These are phyloP conservation scores for Drosophila leonis DNA, from an alignment of 2,888 invertebrate genomes.

Conservation along the genomic window DNA sequence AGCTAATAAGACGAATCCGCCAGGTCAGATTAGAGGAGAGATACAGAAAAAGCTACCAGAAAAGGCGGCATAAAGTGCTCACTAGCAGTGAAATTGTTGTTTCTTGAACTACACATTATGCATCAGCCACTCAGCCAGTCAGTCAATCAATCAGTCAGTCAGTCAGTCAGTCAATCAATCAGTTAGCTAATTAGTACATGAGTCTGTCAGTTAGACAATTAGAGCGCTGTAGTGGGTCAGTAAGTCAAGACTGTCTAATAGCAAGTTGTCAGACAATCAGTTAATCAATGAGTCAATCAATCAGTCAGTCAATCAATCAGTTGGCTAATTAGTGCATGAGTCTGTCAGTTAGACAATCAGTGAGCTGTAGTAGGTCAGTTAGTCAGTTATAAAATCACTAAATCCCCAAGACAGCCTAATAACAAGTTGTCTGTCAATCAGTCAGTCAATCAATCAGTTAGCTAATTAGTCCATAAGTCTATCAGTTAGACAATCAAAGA, in stretches of 20 bases:
- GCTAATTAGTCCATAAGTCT: background rate
- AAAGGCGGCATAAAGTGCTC: background rate
- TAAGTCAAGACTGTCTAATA: too few species aligned
- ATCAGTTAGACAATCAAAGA: background rate
- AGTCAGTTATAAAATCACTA: background rate
- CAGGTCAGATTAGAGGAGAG: slow-evolving; percentile 14
- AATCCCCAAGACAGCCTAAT: too few species aligned
- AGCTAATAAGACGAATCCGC: slow-evolving; percentile 34
- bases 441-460: background rate
- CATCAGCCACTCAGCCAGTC: background rate
- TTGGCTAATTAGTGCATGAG: background rate
- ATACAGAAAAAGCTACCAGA: background rate
- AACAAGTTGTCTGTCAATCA: background rate
- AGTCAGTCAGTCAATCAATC: background rate
- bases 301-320: background rate
- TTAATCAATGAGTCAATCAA: background rate
- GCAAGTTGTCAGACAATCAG: background rate
- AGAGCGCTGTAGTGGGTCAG: too few species aligned
- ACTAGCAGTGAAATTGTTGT: background rate
- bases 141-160: background rate
- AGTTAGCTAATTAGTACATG: background rate
- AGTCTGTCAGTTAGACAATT: background rate
- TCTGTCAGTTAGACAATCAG: background rate
- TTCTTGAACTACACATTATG: background rate
- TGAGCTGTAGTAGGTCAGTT: background rate